phyloP scores from a whole-genome alignment of 2,797 vertebrate genomes.

The Alcedo quadribrachys region DNA sequence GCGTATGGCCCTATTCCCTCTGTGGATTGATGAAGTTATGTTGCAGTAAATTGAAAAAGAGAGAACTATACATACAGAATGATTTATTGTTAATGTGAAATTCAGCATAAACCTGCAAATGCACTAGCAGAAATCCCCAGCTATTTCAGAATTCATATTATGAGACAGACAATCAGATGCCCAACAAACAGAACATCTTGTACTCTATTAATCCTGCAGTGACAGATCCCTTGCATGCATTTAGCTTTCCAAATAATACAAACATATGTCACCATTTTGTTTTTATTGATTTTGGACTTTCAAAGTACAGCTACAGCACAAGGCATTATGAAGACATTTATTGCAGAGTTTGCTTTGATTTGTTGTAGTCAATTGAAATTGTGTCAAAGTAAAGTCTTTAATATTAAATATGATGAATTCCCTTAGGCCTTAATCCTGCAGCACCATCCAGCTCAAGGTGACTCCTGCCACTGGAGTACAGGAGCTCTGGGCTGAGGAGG shows the following conservation, averaged over 20 bases:
- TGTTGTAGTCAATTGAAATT: conserved; percentile 77
- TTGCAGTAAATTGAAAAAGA: conserved; percentile 73
- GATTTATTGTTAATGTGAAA: conserved; percentile 76
- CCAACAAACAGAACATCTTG: conserved; percentile 72
- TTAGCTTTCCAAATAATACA: conserved; percentile 77
- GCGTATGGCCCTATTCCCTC: background rate
- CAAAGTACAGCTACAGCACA: conserved; percentile 58
- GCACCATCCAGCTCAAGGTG: conserved; percentile 56
- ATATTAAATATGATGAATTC: conserved; percentile 71
- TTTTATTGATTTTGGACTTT: conserved; percentile 80
- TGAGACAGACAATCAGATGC: conserved; percentile 75
- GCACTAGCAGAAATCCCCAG: conserved; percentile 67
- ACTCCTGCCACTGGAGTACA: conserved; percentile 6
- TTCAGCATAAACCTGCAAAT: conserved; percentile 68
- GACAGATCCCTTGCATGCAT: conserved; percentile 75
- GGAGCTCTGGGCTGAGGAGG: background rate
- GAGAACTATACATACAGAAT: conserved; percentile 66
- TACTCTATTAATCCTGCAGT: conserved; percentile 74
- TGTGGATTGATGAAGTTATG: conserved; percentile 58
- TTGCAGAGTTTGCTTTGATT: conserved; percentile 77
- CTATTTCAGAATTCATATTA: conserved; percentile 76
- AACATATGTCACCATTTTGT: conserved; percentile 75
- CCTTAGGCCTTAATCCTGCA: conserved; percentile 24
- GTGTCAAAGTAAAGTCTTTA: conserved; percentile 75
- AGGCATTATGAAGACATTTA: conserved; percentile 78